These are phyloP conservation scores for Nephrocerus scutellatus DNA, from an alignment of 2,888 invertebrate genomes.

Conservation along the genomic window DNA sequence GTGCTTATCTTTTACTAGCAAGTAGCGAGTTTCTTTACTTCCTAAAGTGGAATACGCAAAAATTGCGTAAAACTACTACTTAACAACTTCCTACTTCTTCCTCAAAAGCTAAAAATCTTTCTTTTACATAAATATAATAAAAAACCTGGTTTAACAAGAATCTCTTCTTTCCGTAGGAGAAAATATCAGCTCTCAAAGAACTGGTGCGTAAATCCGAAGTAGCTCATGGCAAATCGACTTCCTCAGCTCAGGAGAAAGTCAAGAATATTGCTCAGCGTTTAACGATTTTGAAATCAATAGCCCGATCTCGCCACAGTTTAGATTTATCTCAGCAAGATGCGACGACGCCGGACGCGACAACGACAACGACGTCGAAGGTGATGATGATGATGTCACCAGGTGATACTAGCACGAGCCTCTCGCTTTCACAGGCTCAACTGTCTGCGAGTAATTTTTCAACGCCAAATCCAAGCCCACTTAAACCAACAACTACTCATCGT, in stretches of 20 bases:
- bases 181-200: conserved; percentile 39
- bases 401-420: too few species aligned
- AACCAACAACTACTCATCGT: too few species aligned
- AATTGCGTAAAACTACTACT: too few species aligned
- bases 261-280: conserved; percentile 38
- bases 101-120: background rate
- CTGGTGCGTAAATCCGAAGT: conserved; percentile 36
- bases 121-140: conserved; percentile 3
- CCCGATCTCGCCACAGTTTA: conserved; percentile 30
- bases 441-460: conserved; percentile 1
- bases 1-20: too few species aligned
- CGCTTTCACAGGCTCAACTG: too few species aligned
- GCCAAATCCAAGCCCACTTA: conserved; percentile 4
- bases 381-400: too few species aligned
- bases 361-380: conserved; percentile 3
- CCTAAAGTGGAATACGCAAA: too few species aligned
- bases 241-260: conserved; percentile 37
- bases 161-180: conserved; percentile 27
- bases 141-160: conserved; percentile 1
- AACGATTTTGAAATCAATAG: conserved; percentile 35
- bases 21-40: too few species aligned
- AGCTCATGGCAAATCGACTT: conserved; percentile 35
- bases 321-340: conserved; percentile 13
- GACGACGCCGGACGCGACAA: background rate
- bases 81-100: background rate